Evolutionary conservation across 1,140 invertebrate genomes (phyloP), one percentile per base, ranked within the genome.

Genomic region (Samia ricini): DNA sequence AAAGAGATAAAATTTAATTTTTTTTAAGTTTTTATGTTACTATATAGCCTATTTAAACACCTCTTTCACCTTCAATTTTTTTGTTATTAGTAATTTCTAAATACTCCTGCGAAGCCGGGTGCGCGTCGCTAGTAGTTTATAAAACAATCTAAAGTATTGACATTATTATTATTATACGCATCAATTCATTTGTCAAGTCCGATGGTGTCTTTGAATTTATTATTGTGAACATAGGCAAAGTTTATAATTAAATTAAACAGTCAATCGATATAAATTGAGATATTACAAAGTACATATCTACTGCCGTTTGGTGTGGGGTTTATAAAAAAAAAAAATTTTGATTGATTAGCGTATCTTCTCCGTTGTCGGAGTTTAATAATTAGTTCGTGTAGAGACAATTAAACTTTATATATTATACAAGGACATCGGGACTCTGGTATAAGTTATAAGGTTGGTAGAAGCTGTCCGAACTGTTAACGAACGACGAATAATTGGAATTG

Each of bases 311-410:
- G n/a, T 42, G 33, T 42, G 33, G 33, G 33, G 12, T 42, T 33
- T 7, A n/a, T n/a, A n/a, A n/a, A n/a, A n/a, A n/a, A n/a, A 19
- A 29, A 33, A 69, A 61, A 10, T 60, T 69, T 54, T 8, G 24
- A 55, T 51, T 65, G 67, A 69, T 69, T 60, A 63, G 64, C 63
- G 61, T 62, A 60, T 63, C n/a, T n/a, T n/a, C n/a, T 57, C 52
- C 23, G 26, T 58, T 54, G 49, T 24, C 59, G 48, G 33, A 68
- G 52, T 68, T 64, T 10, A 51, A 2, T 63, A 64, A 68, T 68
- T 68, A 68, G 66, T 68, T 67, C 51, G 57, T 18, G 23, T 18
- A 33, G 57, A 58, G 55, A 61, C 64, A 66, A 66, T 61, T 54
- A 57, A 66, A 66, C 23, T 66, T 66, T 54, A 15, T 42, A 12